Evolutionary conservation across 2,888 invertebrate genomes (phyloP).

Genomic region (Kuschelorhynchus macadamiae): DNA sequence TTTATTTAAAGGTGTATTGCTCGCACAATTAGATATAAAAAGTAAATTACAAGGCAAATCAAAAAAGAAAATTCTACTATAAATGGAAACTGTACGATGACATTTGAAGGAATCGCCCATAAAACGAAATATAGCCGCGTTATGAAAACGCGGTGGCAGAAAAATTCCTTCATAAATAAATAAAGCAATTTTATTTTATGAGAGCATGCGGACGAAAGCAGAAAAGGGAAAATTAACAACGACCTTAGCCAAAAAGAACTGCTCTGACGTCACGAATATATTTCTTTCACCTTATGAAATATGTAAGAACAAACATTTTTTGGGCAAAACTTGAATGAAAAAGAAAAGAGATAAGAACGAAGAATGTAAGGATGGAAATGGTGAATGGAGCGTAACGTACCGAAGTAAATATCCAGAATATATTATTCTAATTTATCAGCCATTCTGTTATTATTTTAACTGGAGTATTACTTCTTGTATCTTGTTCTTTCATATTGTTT

Average conservation of each 20-base stretch:
- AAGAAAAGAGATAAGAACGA: constrained; percentile 1
- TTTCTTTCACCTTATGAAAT: constrained; percentile 24
- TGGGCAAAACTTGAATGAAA: neutral
- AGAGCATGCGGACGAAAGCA: constrained; percentile 21
- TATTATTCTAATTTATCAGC: too few species aligned
- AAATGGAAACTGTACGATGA: too few species aligned
- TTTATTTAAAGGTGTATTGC: too few species aligned
- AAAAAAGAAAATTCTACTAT: too few species aligned
- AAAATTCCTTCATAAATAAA: constrained; percentile 43
- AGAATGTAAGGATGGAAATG: too few species aligned
- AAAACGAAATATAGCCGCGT: constrained; percentile 13
- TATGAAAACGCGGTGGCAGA: constrained; percentile 10
- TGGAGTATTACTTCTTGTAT: too few species aligned
- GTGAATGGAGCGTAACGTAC: too few species aligned
- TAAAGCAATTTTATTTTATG: constrained; percentile 44
- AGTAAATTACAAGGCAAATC: too few species aligned
- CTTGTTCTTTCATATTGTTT: too few species aligned
- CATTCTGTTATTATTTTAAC: too few species aligned
- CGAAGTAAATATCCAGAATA: too few species aligned
- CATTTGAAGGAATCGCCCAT: constrained; percentile 6
- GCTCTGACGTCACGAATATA: constrained; percentile 25
- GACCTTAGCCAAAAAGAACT: constrained; percentile 19
- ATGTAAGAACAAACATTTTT: constrained; percentile 8
- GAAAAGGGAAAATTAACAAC: constrained; percentile 36
- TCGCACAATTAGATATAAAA: too few species aligned